Evolutionary conservation across 92 coral and sea anemone genomes (phyloP), one percentile per base, ranked within the genome.

Genomic region (Nematostella vectensis): DNA sequence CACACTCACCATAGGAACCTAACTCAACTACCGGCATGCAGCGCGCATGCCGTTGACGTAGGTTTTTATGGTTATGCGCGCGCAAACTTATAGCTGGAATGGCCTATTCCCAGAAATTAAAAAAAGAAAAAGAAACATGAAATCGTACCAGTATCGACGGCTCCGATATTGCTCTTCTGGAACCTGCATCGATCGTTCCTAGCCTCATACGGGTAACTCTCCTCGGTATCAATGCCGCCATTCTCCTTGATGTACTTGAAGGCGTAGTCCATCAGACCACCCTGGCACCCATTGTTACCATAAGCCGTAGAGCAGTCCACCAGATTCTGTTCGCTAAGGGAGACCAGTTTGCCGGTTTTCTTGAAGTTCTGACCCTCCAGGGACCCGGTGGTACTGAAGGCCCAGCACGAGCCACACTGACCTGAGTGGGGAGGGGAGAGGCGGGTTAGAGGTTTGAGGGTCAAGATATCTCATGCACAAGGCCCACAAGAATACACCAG

Each of bases 381-480:
- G 20, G 96, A 79, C 11, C 96, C 96, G 23, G 96, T 88, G 48
- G 91, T 84, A 39, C 96, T 79, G 81, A 70, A 83, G 25, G 94
- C 69, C 96, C 96, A 83, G 52, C 83, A 78, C 0, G 78, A 47
- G 8, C 94, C 96, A 62, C 83, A 65, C 16, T 31, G 65, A 29
- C 83, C 96, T 83, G 47, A 23, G 25, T 25, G 13, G 24, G 0
- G 31, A 10, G 11, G 3, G 21, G 38, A 18, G 16, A 22, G 6
- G 25, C 15, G 11, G 22, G 11, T 2, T 31, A 31, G 25, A 13
- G 29, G 24, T n/a, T 29, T 43, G 10, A 63, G 40, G 10, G 22
- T 36, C 27, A 11, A 28, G 3, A 50, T 12, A 12, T 50, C 27
- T 1, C 24, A n/a, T n/a, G n/a, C n/a, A n/a, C n/a, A n/a, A n/a